These are phyloP conservation scores for Acleris sparsana DNA, from an alignment of 2,888 invertebrate genomes.

Conservation along the genomic window DNA sequence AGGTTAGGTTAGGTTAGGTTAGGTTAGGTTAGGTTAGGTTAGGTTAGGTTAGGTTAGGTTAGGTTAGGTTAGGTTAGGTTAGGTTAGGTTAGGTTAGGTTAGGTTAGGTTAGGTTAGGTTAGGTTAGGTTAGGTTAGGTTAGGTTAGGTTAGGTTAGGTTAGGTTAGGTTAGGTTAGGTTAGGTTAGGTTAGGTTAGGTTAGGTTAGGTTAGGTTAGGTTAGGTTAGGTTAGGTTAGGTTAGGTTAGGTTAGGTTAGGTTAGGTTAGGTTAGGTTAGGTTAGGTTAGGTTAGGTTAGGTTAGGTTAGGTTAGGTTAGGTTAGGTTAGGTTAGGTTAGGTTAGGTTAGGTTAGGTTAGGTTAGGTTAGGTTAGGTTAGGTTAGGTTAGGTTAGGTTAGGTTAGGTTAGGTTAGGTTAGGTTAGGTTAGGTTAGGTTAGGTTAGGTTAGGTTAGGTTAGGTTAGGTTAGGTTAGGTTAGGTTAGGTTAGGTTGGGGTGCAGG, in stretches of 20 bases:
- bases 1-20: slow-evolving; percentile 42
- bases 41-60: slow-evolving; percentile 36
- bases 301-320: slow-evolving; percentile 29
- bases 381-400: slow-evolving; percentile 31
- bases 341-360: slow-evolving; percentile 29
- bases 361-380: slow-evolving; percentile 30
- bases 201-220: slow-evolving; percentile 20
- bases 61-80: slow-evolving; percentile 37
- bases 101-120: slow-evolving; percentile 40
- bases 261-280: slow-evolving; percentile 29
- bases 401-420: slow-evolving; percentile 43
- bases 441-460: slow-evolving; percentile 42
- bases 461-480: slow-evolving; percentile 41
- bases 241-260: slow-evolving; percentile 14
- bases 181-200: slow-evolving; percentile 32
- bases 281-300: slow-evolving; percentile 29
- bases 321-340: slow-evolving; percentile 29
- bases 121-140: slow-evolving; percentile 38
- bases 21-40: slow-evolving; percentile 40
- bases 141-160: slow-evolving; percentile 37
- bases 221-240: slow-evolving; percentile 1
- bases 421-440: slow-evolving; percentile 42
- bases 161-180: slow-evolving; percentile 35
- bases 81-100: slow-evolving; percentile 38
- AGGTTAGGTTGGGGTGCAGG: slow-evolving; percentile 23